Evolutionary conservation across 2,888 invertebrate species (phyloP).

Genomic region (Dasypolia templi): DNA sequence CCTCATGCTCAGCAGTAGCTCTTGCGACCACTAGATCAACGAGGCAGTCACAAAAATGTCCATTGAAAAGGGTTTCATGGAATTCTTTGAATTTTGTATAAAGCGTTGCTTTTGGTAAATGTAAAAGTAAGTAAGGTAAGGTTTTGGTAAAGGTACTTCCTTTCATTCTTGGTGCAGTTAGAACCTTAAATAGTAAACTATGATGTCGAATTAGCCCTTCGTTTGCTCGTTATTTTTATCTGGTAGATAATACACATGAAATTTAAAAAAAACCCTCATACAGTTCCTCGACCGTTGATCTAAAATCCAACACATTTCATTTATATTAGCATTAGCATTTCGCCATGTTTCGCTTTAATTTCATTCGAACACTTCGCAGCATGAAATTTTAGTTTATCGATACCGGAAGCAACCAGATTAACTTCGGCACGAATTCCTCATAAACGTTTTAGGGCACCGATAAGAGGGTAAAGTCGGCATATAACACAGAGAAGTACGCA

Average conservation of each 20-base stretch:
- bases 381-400: slow-evolving; percentile 85
- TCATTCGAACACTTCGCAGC: slow-evolving; percentile 69
- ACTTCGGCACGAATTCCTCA: slow-evolving; percentile 86
- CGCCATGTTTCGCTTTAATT: slow-evolving; percentile 65
- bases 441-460: slow-evolving; percentile 85
- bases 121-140: too few species aligned
- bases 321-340: slow-evolving; percentile 44
- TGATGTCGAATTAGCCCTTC: too few species aligned
- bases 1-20: too few species aligned
- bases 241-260: background rate
- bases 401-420: slow-evolving; percentile 86
- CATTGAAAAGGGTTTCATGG: slow-evolving; percentile 23
- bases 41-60: too few species aligned
- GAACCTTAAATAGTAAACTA: background rate
- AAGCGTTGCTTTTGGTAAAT: slow-evolving; percentile 1
- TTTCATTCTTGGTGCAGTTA: background rate
- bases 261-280: background rate
- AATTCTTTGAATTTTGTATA: background rate
- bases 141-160: background rate
- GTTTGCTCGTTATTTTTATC: background rate
- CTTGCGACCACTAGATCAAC: too few species aligned
- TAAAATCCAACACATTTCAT: slow-evolving; percentile 36
- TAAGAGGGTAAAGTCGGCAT: slow-evolving; percentile 69
- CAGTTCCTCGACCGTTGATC: background rate
- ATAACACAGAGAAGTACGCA: slow-evolving; percentile 35